Conservation (phyloP, 2,113 vertebrate genomes). For the Embiotoca jacksoni region DNA sequence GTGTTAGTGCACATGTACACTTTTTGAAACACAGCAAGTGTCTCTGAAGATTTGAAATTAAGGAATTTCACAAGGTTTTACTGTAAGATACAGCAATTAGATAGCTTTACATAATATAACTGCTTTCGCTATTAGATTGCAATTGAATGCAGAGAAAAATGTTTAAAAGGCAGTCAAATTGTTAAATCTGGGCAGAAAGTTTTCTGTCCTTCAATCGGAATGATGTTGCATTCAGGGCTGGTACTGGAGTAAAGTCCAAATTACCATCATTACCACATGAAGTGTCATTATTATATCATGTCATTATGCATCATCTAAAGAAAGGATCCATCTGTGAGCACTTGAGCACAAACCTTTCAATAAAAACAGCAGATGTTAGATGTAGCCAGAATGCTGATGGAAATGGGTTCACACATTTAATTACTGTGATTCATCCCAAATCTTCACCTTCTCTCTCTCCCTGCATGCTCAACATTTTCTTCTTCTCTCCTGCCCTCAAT, state of each 20-base stretch:
- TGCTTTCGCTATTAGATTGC: no score
- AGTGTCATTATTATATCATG: background rate
- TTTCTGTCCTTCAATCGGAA: no score
- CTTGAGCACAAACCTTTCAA: background rate
- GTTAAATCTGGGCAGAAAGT: no score
- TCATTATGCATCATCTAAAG: background rate
- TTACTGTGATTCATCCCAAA: background rate
- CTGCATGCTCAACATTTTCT: background rate
- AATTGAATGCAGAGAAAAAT: no score
- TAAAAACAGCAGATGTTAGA: background rate
- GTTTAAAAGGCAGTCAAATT: no score
- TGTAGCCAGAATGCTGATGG: background rate
- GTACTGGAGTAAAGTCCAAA: background rate
- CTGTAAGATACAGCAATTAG: no score
- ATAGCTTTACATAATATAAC: no score
- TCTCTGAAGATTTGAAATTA: no score
- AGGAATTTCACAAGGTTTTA: no score
- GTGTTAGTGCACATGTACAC: no score
- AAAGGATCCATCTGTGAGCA: background rate
- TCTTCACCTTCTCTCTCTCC: background rate
- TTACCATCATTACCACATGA: background rate
- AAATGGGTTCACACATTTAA: constrained; percentile 3
- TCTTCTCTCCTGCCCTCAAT: constrained; percentile 28
- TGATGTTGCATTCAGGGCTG: background rate
- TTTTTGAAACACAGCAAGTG: no score